Evolutionary conservation across 2,113 vertebrate genomes (phyloP), one percentile per base, ranked within the genome.

Genomic region (Centrocercus urophasianus): DNA sequence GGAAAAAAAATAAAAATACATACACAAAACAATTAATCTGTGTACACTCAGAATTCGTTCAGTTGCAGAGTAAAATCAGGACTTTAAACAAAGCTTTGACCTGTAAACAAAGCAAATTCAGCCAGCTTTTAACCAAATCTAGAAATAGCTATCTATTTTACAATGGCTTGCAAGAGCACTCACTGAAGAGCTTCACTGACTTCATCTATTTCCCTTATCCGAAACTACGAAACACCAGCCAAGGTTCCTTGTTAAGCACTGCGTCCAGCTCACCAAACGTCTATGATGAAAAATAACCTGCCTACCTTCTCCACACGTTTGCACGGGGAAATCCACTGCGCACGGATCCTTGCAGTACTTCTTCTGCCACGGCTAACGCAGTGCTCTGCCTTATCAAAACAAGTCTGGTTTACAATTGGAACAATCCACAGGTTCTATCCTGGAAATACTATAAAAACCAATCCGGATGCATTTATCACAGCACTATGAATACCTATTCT

Each of bases 11-110:
- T 95, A 97, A 97, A 98, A 88, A 97, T 98, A 98, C 97, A 98
- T 97, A 98, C 94, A 97, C 96, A 91, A 97, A 96, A 96, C 97
- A 98, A 97, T 97, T 95, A 86, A 98, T 98, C 97, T 96, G 97
- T 96, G 96, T 97, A 98, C 97, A 97, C 95, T 97, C 97, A 97
- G 95, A 97, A 97, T 97, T 97, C 95, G 84, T 98, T 98, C 95
- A 95, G 91, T 97, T 98, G 98, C 96, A 98, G 97, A 98, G 97
- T 96, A 97, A 98, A 98, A 97, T 93, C 84, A 97, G 86, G 78
- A 97, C 94, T 97, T 97, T 90, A 97, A 98, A 98, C 97, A 97
- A 97, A 97, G 97, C 96, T 97, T 98, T 98, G 97, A 98, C 96
- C 97, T 97, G 97, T 93, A 96, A 98, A 98, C 97, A 98, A 98